Evolutionary conservation across 2,113 vertebrate genomes (phyloP).

Genomic region (Pterophyllum scalare): DNA sequence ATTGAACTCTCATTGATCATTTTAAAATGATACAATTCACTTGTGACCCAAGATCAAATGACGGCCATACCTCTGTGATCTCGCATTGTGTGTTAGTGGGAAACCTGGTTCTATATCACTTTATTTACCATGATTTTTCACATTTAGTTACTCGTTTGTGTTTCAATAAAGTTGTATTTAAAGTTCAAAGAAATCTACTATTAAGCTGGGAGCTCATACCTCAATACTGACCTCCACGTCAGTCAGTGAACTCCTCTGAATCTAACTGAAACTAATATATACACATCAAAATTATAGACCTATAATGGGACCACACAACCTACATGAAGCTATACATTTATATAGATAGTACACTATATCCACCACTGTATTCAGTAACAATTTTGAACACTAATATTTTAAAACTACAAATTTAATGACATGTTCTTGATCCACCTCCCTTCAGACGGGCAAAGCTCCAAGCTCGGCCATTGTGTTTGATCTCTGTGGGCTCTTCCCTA

Average conservation of each 20-base stretch:
- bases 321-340: neutral
- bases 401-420: neutral
- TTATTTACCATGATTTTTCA: neutral
- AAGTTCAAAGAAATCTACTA: neutral
- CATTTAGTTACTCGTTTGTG: neutral
- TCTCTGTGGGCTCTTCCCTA: slow-evolving; percentile 31
- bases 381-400: neutral
- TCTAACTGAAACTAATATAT: too few species aligned
- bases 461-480: slow-evolving; percentile 46
- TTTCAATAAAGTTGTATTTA: neutral
- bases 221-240: neutral
- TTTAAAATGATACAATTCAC: neutral
- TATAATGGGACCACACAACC: fast-evolving
- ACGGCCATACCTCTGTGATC: neutral
- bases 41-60: neutral
- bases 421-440: neutral
- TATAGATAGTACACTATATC: neutral
- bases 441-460: slow-evolving; percentile 6
- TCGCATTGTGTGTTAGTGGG: neutral
- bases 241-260: neutral
- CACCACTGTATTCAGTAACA: neutral
- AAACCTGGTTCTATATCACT: neutral
- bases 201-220: neutral
- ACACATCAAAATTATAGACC: too few species aligned
- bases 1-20: neutral